Percentiles rank a stretch among this genome's conserved stretches.
phyloP scores from a whole-genome alignment of 2,797 vertebrate genomes.

The Phrynocephalus forsythii region DNA sequence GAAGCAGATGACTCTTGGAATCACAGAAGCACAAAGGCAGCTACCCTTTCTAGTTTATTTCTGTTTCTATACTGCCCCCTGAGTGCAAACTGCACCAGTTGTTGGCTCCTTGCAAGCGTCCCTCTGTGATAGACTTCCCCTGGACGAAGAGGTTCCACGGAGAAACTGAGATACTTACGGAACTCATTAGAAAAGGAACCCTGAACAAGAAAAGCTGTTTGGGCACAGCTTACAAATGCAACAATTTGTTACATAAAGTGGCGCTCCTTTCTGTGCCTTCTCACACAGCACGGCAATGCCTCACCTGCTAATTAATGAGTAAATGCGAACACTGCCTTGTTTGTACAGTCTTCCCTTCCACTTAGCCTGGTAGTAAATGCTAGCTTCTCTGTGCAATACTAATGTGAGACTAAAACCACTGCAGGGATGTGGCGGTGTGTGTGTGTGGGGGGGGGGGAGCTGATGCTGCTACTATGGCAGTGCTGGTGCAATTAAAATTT shows the following conservation, averaged over 20 bases:
- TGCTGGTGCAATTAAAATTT: neutral
- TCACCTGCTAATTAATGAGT: conserved; percentile 67
- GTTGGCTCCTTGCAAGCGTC: too few relatives aligned
- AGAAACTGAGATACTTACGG: neutral
- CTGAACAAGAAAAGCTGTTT: neutral
- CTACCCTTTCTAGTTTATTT: too few relatives aligned
- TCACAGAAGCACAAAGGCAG: too few relatives aligned
- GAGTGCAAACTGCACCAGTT: too few relatives aligned
- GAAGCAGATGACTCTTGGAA: too few relatives aligned
- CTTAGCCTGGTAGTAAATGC: conserved; percentile 44
- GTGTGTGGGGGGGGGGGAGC: neutral
- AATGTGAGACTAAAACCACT: conserved; percentile 41
- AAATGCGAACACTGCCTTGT: conserved; percentile 49
- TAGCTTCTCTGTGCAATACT: conserved; percentile 22
- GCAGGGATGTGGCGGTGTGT: neutral
- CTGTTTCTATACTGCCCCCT: too few relatives aligned
- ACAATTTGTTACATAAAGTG: conserved; percentile 35
- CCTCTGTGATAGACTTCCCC: neutral
- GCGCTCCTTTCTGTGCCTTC: conserved; percentile 57
- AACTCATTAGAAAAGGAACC: neutral
- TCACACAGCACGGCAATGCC: conserved; percentile 53
- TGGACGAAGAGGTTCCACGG: neutral
- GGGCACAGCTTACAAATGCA: conserved; percentile 49
- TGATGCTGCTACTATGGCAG: neutral
- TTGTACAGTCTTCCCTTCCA: conserved; percentile 59